phyloP scores from a whole-genome alignment of 2,797 vertebrate species.

The Lindbergichthys nudifrons region DNA sequence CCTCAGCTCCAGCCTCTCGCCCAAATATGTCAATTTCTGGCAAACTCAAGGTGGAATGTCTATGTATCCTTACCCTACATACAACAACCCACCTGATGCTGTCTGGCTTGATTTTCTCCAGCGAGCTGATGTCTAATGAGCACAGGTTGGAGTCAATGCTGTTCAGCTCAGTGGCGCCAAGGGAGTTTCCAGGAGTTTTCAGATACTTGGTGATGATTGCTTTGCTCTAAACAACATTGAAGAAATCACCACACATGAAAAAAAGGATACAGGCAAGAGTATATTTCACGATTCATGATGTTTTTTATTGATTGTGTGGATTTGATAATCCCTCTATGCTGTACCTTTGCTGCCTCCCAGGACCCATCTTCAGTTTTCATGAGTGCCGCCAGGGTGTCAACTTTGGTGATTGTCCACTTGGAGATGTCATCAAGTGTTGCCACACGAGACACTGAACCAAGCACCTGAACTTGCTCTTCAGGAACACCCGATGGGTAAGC shows the following conservation, averaged over 20 bases:
- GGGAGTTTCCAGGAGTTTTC: conserved; percentile 46
- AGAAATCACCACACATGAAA: neutral
- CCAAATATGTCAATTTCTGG: too few species aligned
- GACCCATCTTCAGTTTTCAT: conserved; percentile 59
- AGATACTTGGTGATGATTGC: conserved; percentile 75
- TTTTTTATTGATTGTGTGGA: neutral
- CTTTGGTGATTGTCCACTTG: conserved; percentile 70
- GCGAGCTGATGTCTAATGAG: conserved; percentile 57
- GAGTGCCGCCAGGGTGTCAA: conserved; percentile 69
- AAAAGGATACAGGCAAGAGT: neutral
- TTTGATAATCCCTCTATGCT: neutral
- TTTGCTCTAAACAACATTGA: conserved; percentile 67
- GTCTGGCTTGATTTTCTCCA: conserved; percentile 63
- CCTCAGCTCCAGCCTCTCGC: too few species aligned
- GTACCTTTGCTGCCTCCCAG: conserved; percentile 68
- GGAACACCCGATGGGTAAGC: conserved; percentile 62
- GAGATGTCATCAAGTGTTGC: conserved; percentile 71
- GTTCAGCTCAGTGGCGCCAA: conserved; percentile 69
- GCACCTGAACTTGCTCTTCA: conserved; percentile 58
- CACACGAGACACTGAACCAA: conserved; percentile 64
- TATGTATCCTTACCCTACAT: neutral
- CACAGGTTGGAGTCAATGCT: conserved; percentile 68
- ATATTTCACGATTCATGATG: neutral
- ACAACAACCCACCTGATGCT: conserved; percentile 60
- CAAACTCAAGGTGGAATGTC: neutral